Evolutionary conservation across 1,140 invertebrate species (phyloP), one percentile per base, ranked within the genome.

Genomic region (Bombus fervidus): DNA sequence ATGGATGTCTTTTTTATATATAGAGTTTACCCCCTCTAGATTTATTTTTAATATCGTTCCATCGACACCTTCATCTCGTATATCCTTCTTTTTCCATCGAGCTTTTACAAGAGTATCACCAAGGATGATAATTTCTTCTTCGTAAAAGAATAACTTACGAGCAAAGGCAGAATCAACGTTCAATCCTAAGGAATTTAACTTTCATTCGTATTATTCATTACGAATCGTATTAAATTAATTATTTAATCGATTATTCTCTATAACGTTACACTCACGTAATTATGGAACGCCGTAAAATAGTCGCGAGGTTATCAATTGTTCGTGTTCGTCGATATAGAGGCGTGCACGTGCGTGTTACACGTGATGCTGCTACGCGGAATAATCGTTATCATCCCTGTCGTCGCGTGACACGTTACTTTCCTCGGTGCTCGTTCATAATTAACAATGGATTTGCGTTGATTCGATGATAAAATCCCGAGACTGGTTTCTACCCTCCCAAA

Each of bases 371-470:
- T 62, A 74, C 69, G 68, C 75, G 22, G 78, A 86, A 89, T 89
- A 89, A 89, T 86, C 88, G 84, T 86, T 76, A 83, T 83, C 76
- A 85, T 79, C 31, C 79, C 69, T 57, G 69, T 68, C 81, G 88
- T 89, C 87, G 87, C 79, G 75, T 86, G 69, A 89, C 88, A 81
- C 78, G 87, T 88, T 89, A 89, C 86, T 86, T 89, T 89, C 83
- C 88, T 89, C 64, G 62, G 83, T 68, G 79, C 88, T 85, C 83
- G 83, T 66, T 79, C 87, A 85, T 89, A 89, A 89, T 89, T 89
- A 89, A 89, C 88, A 76, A 89, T 80, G 87, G 87, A 86, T 89
- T 89, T 89, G 53, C 79, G 85, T 79, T 76, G 62, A 75, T 81
- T 80, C 78, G 87, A 82, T 86, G 82, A 86, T 89, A 89, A 53